A percentile compares a stretch with the other conserved stretches of the same genome.
Conservation (phyloP, 2,113 vertebrate species). For the Hystrix cristata region DNA sequence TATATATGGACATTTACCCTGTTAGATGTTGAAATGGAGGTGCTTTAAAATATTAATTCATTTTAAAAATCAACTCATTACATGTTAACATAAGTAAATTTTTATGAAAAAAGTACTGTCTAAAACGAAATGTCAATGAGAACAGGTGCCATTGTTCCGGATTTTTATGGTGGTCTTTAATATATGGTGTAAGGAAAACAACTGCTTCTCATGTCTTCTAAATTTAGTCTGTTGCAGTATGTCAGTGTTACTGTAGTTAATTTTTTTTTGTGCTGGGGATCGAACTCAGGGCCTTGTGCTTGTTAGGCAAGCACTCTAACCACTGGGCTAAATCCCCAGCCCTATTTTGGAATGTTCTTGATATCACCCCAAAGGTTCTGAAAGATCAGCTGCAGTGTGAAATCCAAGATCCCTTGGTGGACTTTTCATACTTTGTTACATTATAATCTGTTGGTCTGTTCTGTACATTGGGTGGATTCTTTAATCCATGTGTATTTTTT, state of each 20-base stretch:
- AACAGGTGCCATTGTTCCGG: background rate
- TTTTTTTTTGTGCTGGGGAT: too few species aligned
- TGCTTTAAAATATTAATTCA: background rate
- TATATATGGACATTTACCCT: background rate
- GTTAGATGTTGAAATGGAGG: slow-evolving; percentile 9
- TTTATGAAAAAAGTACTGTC: slow-evolving; percentile 27
- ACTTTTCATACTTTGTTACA: background rate
- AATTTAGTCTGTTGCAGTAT: background rate
- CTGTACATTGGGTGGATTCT: background rate
- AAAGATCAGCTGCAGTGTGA: background rate
- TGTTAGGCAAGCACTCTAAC: too few species aligned
- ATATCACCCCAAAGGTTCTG: background rate
- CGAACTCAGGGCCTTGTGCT: too few species aligned
- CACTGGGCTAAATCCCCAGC: too few species aligned
- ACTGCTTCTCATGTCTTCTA: background rate
- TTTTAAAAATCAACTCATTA: background rate
- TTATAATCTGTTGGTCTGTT: background rate
- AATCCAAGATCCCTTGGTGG: background rate
- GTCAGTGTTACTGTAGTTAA: background rate
- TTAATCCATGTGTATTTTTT: background rate
- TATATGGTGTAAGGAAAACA: background rate
- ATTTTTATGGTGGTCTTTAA: background rate
- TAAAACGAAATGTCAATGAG: background rate
- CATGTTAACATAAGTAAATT: background rate
- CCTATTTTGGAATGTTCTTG: background rate